Evolutionary conservation across 2,113 vertebrate species (phyloP).

Genomic region (Myotis davidii): DNA sequence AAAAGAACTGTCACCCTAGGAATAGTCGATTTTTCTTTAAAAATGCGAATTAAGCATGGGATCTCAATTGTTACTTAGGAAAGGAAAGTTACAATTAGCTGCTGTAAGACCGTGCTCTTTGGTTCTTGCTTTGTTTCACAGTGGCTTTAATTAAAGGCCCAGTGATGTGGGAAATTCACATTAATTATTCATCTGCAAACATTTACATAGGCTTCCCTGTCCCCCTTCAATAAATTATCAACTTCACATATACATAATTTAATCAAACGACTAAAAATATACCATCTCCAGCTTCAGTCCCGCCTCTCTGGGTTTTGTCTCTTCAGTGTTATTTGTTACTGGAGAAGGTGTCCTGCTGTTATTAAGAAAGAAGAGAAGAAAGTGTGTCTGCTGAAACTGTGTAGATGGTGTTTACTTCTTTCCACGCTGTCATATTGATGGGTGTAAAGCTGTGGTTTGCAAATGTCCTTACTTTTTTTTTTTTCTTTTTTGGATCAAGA

Average conservation of each 20-base stretch:
- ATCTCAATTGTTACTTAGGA: conserved; percentile 71
- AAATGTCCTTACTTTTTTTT: conserved; percentile 47
- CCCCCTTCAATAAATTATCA: conserved; percentile 90
- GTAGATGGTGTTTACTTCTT: conserved; percentile 70
- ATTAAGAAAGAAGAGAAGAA: conserved; percentile 77
- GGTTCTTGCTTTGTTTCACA: conserved; percentile 86
- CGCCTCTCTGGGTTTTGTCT: conserved; percentile 81
- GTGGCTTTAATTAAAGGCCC: conserved; percentile 89
- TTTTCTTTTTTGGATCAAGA: not conserved
- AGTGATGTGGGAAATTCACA: conserved; percentile 86
- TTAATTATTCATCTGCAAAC: conserved; percentile 91
- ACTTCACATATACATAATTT: conserved; percentile 88
- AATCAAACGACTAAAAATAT: conserved; percentile 89
- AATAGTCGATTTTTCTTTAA: conserved; percentile 76
- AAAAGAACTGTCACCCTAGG: conserved; percentile 53
- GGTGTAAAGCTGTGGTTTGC: conserved; percentile 68
- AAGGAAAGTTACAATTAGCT: conserved; percentile 85
- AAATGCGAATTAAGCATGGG: conserved; percentile 76
- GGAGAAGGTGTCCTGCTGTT: conserved; percentile 79
- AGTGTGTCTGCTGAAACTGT: conserved; percentile 67
- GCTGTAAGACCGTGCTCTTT: conserved; percentile 77
- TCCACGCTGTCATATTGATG: conserved; percentile 61
- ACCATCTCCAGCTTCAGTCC: conserved; percentile 81
- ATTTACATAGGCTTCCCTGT: conserved; percentile 88
- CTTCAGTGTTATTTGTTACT: conserved; percentile 80